Evolutionary conservation across 2,113 vertebrate genomes (phyloP), one percentile per base, ranked within the genome.

Genomic region (Zosterops pallidus): DNA sequence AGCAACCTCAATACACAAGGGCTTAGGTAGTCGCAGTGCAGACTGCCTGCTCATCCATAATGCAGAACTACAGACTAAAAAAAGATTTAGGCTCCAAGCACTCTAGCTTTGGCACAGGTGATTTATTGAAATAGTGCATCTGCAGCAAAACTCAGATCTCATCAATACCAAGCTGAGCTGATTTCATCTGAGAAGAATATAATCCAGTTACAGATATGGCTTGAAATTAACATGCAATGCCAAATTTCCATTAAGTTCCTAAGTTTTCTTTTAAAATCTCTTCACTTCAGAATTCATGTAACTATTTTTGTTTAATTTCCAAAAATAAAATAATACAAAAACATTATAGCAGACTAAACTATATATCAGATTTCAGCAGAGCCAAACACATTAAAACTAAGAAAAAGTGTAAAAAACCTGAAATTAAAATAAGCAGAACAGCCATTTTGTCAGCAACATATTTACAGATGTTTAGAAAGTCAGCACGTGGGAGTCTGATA

Each of bases 31-130:
- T 94, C 70, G 46, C 96, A 97, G n/a, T 97, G 95, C 97, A 97
- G 98, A 94, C 57, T 86, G 94, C 72, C 81, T 86, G 77, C 90
- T 98, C 97, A 98, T 98, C 95, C 94, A 98, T 98, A 98, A 98
- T 98, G 97, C 97, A 98, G 83, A 56, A 80, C 93, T 55, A 87
- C 44, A 87, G 82, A 75, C 96, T 96, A 96, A 97, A 98, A 98
- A 95, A 95, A 97, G 91, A 92, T 95, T 80, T 93, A n/a, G 76
- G 72, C 89, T 97, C 90, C 94, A 94, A 95, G 84, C 87, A 95
- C 95, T 95, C 95, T 92, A 92, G 91, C 92, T 95, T 96, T 97
- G 96, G 96, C 96, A 96, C 95, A 97, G 95, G 96, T 97, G 84
- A 95, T 59, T 89, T 94, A 96, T 41, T 94, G 83, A 97, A 92